Evolutionary conservation across 2,888 invertebrate species (phyloP).

Genomic region (Dromius quadrimaculatus): DNA sequence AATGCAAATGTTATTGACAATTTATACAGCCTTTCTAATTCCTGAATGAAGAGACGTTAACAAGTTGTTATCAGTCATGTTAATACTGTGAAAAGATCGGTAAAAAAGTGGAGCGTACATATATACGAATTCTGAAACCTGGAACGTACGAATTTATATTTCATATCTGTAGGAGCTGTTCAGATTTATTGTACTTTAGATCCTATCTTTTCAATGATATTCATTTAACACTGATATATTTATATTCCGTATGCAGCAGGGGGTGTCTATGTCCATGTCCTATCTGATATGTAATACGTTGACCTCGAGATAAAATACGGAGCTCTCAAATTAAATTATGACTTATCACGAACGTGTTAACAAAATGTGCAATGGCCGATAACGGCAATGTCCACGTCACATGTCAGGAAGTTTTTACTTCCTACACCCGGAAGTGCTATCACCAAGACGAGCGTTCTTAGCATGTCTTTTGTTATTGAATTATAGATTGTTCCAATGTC

Average conservation of each 20-base stretch:
- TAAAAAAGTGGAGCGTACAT: no score
- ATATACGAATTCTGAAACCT: no score
- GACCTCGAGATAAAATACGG: slow-evolving; percentile 32
- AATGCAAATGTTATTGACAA: no score
- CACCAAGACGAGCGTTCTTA: slow-evolving; percentile 3
- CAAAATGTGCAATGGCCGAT: background rate
- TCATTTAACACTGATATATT: slow-evolving; percentile 15
- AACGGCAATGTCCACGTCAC: background rate
- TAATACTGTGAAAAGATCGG: background rate
- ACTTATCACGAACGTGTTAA: slow-evolving; percentile 42
- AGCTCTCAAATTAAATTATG: slow-evolving; percentile 42
- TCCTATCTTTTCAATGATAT: background rate
- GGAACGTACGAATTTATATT: background rate
- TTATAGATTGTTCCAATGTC: background rate
- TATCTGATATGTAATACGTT: slow-evolving; percentile 32
- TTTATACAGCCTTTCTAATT: no score
- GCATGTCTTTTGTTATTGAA: slow-evolving; percentile 1
- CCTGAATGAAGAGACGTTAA: background rate
- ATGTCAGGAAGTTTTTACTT: slow-evolving; percentile 12
- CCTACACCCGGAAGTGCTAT: slow-evolving; percentile 11
- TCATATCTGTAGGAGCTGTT: background rate
- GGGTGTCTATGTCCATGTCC: slow-evolving; percentile 9
- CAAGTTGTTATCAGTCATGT: background rate
- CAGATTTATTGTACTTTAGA: background rate
- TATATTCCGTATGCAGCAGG: slow-evolving; percentile 11